Base-by-base conservation (phyloP, 2,888 invertebrate genomes). In the Apocheima hispidaria region DNA sequence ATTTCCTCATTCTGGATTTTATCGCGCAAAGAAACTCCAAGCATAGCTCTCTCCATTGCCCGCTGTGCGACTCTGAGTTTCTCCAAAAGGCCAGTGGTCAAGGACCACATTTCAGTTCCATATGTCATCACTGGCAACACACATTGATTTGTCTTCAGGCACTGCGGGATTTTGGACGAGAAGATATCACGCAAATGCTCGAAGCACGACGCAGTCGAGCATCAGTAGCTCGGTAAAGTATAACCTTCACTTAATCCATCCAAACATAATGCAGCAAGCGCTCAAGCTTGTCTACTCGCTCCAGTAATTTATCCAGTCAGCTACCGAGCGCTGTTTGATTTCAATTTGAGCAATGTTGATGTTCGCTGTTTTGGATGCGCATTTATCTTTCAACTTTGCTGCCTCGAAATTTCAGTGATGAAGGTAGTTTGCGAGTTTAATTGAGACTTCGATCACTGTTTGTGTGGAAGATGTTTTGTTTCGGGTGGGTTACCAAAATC, bases 331-430 rank as follows among this genome's bases (percentile, higher is more conserved):
- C 63, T 68, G 63, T 70, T 70, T 70, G 68, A 66, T 65, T 70
- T 66, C 68, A 70, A 70, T 68, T 66, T 63, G 57, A 63, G 61
- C 61, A 44, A 28, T 59, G 56, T 54, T 60, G 65, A 63, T 66
- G 60, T 64, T 63, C 20, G 64, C 60, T 64, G 64, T 63, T 70
- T 63, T 58, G 59, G 55, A 66, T 70, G 70, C 57, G 65, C 70
- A 68, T 65, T 70, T 66, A 65, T 61, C 57, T 63, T 68, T 66
- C 55, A 18, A 48, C 58, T 58, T 62, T 66, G 60, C 54, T 55
- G 55, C 50, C 33, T 61, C 51, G 41, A 40, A 44, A 52, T 59
- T 64, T 60, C 41, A 26, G 20, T 58, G 61, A 68, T 65, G 59
- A 65, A 61, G 66, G 64, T 64, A 56, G 60, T 60, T 60, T 61